These are phyloP conservation scores for Conistra vaccinii DNA, from an alignment of 2,888 invertebrate species.

Conservation along the genomic window DNA sequence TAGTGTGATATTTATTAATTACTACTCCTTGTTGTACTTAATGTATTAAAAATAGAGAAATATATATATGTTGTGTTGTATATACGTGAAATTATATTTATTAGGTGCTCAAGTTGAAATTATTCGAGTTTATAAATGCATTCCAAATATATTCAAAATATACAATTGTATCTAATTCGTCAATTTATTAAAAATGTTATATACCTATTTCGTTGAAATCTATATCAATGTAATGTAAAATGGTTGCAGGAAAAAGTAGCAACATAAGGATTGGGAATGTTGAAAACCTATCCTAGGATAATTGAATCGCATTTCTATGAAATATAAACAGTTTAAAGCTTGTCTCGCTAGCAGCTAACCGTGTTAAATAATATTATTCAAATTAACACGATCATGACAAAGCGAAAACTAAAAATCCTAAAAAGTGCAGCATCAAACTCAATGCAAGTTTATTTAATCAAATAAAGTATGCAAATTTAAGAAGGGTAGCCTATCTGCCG, in stretches of 20 bases:
- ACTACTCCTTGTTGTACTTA: constrained; percentile 56
- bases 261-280: neutral
- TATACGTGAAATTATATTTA: constrained; percentile 55
- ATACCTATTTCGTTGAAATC: constrained; percentile 27
- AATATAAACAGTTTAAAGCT: constrained; percentile 1
- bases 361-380: neutral
- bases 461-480: neutral
- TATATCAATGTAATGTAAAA: constrained; percentile 5
- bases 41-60: constrained; percentile 53
- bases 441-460: neutral
- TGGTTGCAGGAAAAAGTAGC: neutral
- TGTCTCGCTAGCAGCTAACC: constrained; percentile 1
- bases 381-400: neutral
- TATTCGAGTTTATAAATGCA: constrained; percentile 51
- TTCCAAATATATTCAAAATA: constrained; percentile 49
- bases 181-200: constrained; percentile 47
- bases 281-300: neutral
- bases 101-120: constrained; percentile 65
- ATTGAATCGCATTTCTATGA: neutral
- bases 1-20: constrained; percentile 61
- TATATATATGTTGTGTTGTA: constrained; percentile 61
- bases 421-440: neutral
- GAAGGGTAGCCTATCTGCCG: neutral
- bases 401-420: neutral
- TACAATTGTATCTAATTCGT: constrained; percentile 42